Conservation (phyloP, 1,140 invertebrate species). For the Hyles vespertilio region DNA sequence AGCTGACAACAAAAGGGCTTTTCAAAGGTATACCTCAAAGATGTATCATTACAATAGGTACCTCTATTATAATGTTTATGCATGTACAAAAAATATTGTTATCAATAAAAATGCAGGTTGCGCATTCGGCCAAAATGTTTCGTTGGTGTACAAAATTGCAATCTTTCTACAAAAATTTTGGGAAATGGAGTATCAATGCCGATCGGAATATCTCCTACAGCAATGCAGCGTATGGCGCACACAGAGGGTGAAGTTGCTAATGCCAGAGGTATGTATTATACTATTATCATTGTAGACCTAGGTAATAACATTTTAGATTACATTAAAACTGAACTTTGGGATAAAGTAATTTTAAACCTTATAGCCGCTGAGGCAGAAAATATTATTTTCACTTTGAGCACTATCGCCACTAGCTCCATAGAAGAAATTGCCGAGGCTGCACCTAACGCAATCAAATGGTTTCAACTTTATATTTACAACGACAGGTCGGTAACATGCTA, state of each 20-base stretch:
- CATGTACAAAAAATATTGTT: not conserved
- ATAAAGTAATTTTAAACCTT: too few species aligned
- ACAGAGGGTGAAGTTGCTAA: constrained; percentile 92
- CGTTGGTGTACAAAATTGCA: constrained; percentile 82
- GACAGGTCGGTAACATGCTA: constrained; percentile 76
- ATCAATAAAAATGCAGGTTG: constrained; percentile 73
- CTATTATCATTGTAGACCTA: not conserved
- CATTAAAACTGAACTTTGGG: not conserved
- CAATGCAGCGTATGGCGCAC: constrained; percentile 96
- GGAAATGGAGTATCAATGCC: constrained; percentile 86
- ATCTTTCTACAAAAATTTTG: constrained; percentile 80
- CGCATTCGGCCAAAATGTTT: constrained; percentile 88
- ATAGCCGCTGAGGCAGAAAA: constrained; percentile 84
- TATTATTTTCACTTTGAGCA: constrained; percentile 90
- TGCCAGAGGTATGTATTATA: constrained; percentile 83
- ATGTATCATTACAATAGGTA: not conserved
- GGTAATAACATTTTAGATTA: not conserved
- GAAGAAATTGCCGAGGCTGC: constrained; percentile 90
- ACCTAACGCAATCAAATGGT: constrained; percentile 88
- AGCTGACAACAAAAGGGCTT: constrained; percentile 85
- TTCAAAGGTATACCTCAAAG: constrained; percentile 80
- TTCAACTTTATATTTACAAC: constrained; percentile 93
- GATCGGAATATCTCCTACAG: constrained; percentile 92
- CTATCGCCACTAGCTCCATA: constrained; percentile 90
- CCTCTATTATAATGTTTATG: not conserved